Evolutionary conservation across 2,888 invertebrate species (phyloP), one percentile per base, ranked within the genome.

Genomic region (Machimus rusticus): DNA sequence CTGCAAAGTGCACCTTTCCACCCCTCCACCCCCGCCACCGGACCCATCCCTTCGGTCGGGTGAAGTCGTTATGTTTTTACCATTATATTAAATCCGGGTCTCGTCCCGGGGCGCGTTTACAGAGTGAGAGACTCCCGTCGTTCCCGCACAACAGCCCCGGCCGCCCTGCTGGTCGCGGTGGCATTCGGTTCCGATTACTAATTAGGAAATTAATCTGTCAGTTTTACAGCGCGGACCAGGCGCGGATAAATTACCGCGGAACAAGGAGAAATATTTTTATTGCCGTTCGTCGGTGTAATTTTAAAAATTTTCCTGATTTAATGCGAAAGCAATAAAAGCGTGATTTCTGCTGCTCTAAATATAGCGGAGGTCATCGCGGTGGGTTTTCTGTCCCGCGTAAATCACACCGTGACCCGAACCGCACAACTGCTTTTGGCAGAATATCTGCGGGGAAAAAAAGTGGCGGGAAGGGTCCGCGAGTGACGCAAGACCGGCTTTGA

Each of bases 151-250:
- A 39, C 77, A 28, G 43, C 34, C 57, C 57, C 74, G 51, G 51
- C 31, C 74, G 46, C 86, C 76, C 76, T n/a, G 39, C 43, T 74
- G 81, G 77, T 55, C 76, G 74, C 23, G 77, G 81, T 87, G 55
- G 76, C 74, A 87, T 87, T 81, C 82, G 86, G 84, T 85, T 88
- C 74, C 87, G 89, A 89, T 89, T 89, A 88, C 89, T 90, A 89
- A 89, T 89, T 89, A 89, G 89, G 89, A 89, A 89, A 89, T 89
- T 89, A 89, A 89, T 89, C 89, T 89, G 89, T 90, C 89, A 89
- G 88, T 89, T 89, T 89, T 89, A 88, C 89, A 88, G 87, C 88
- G 89, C 86, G 87, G 87, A 14, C 74, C 74, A 74, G 85, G 74
- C 79, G 76, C 82, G 88, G 81, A 88, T 88, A 88, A 88, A 87